These are phyloP conservation scores for Morphnarchus princeps DNA, from an alignment of 2,113 vertebrate species.

Conservation along the genomic window DNA sequence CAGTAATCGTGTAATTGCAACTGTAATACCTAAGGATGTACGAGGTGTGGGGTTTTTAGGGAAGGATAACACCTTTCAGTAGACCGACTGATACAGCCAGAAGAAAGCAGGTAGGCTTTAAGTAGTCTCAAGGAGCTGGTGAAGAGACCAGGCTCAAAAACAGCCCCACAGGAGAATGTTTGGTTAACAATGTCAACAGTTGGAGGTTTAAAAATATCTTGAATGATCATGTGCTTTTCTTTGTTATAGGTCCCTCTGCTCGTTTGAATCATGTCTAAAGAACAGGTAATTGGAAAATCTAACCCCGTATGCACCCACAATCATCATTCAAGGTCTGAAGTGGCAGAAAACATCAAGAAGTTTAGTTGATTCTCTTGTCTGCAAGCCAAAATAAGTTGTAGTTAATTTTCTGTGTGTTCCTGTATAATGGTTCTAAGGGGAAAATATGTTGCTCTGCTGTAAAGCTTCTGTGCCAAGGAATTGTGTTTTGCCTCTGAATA, in stretches of 20 bases:
- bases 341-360: conserved; percentile 15
- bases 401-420: conserved; percentile 46
- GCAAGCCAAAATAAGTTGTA: conserved; percentile 56
- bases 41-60: neutral
- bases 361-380: conserved; percentile 43
- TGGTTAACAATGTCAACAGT: neutral
- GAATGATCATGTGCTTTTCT: conserved; percentile 40
- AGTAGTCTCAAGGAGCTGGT: neutral
- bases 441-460: conserved; percentile 47
- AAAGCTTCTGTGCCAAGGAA: conserved; percentile 74
- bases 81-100: neutral
- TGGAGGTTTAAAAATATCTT: neutral
- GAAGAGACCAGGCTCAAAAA: neutral
- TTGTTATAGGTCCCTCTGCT: conserved; percentile 76
- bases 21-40: neutral
- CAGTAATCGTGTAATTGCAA: neutral
- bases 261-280: conserved; percentile 53
- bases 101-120: neutral
- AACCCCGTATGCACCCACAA: neutral
- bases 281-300: conserved; percentile 31
- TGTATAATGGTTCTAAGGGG: conserved; percentile 23
- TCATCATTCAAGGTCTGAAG: neutral
- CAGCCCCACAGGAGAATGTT: neutral
- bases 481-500: conserved; percentile 70
- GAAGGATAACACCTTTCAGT: neutral